Conservation (phyloP, 2,797 vertebrate genomes). For the Heterohyrax brucei region DNA sequence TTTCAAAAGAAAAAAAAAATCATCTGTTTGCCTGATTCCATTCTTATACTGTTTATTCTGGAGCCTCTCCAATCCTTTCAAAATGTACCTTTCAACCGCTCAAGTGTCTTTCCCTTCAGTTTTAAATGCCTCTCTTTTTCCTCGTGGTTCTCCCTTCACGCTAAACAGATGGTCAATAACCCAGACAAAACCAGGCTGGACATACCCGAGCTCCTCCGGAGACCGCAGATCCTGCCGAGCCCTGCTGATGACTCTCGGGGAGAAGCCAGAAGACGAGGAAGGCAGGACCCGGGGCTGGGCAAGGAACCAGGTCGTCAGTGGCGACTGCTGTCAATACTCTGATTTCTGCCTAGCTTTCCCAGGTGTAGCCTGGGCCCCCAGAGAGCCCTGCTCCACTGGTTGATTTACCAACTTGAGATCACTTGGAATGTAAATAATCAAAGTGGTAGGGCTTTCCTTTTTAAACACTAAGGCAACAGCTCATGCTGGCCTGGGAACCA, state of each 20-base stretch:
- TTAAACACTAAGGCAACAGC: slow-evolving; percentile 51
- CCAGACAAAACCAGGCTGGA: slow-evolving; percentile 63
- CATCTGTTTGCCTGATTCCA: not conserved
- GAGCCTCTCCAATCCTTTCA: slow-evolving; percentile 30
- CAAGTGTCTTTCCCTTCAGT: not conserved
- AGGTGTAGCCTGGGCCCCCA: not conserved
- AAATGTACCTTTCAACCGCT: slow-evolving; percentile 6
- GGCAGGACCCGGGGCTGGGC: not conserved
- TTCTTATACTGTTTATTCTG: slow-evolving; percentile 54
- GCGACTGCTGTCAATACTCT: not conserved
- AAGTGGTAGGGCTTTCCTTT: slow-evolving; percentile 10
- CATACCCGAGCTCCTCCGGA: slow-evolving; percentile 79
- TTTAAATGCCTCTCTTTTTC: not conserved
- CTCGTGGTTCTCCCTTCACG: not conserved
- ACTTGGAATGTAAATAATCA: slow-evolving; percentile 68
- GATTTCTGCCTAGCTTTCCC: not conserved
- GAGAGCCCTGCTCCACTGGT: not conserved
- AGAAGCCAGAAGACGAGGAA: not conserved
- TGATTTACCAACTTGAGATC: slow-evolving; percentile 59
- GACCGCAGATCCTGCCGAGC: not conserved
- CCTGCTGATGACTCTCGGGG: not conserved
- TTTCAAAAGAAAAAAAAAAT: slow-evolving; percentile 22
- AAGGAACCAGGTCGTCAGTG: not conserved
- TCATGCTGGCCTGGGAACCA: not conserved
- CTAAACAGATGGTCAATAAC: slow-evolving; percentile 15